Percentiles rank a stretch among this genome's conserved stretches.
These are phyloP conservation scores for Nymphalis c-album DNA, from an alignment of 2,888 invertebrate species.

Conservation along the genomic window DNA sequence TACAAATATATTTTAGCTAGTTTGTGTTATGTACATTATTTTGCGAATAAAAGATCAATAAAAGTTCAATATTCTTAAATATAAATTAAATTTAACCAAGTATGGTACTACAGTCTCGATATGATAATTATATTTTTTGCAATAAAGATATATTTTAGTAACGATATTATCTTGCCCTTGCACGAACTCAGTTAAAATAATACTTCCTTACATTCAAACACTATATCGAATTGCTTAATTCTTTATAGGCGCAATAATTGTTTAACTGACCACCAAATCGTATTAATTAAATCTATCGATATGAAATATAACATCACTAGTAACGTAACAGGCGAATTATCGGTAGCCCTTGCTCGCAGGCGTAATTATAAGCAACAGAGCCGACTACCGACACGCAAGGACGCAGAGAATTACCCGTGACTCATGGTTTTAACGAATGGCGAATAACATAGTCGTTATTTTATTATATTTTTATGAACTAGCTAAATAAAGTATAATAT, in stretches of 20 bases:
- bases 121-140: no score
- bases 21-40: no score
- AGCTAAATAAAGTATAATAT: neutral
- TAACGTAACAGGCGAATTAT: constrained; percentile 66
- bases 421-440: constrained; percentile 27
- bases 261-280: neutral
- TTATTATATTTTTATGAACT: neutral
- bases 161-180: neutral
- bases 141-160: neutral
- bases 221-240: neutral
- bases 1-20: no score
- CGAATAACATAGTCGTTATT: neutral
- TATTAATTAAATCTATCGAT: constrained; percentile 14
- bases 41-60: no score
- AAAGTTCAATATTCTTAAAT: no score
- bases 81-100: no score
- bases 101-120: no score
- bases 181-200: neutral
- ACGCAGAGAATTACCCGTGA: constrained; percentile 44
- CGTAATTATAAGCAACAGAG: constrained; percentile 71
- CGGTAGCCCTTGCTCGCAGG: constrained; percentile 56
- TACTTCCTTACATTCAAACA: constrained; percentile 2
- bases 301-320: constrained; percentile 38
- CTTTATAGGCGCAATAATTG: neutral
- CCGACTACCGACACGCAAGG: constrained; percentile 66